phyloP scores from a whole-genome alignment of 2,888 invertebrate genomes.

The Ormyrus pomaceus region DNA sequence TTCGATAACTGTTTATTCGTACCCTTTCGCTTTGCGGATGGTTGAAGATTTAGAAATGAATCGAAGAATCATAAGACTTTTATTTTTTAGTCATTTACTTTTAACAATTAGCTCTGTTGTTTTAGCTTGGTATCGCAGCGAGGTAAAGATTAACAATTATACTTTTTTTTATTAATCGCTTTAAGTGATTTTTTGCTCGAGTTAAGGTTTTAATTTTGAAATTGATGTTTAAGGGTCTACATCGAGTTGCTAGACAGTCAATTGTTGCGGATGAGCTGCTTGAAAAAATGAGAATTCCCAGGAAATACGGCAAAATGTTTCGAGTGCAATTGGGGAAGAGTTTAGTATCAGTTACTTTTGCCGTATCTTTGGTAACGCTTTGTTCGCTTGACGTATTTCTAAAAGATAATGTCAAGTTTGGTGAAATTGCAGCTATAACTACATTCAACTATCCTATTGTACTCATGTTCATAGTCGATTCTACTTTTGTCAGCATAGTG shows the following conservation, averaged over 20 bases:
- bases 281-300: slow-evolving; percentile 5
- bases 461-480: slow-evolving; percentile 15
- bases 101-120: background rate
- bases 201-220: too few species aligned
- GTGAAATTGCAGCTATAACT: background rate
- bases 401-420: background rate
- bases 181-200: too few species aligned
- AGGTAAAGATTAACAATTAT: background rate
- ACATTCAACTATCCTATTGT: slow-evolving; percentile 21
- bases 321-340: background rate
- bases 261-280: background rate
- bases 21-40: background rate
- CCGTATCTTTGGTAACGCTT: background rate
- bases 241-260: background rate
- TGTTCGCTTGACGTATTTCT: background rate
- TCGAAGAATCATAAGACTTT: background rate
- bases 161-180: too few species aligned
- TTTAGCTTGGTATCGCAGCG: slow-evolving; percentile 1
- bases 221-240: background rate
- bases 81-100: background rate
- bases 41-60: background rate
- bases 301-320: background rate
- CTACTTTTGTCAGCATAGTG: slow-evolving; percentile 10
- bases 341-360: background rate
- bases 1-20: background rate